phyloP scores from a whole-genome alignment of 2,113 vertebrate species.

The Grammomys surdaster region DNA sequence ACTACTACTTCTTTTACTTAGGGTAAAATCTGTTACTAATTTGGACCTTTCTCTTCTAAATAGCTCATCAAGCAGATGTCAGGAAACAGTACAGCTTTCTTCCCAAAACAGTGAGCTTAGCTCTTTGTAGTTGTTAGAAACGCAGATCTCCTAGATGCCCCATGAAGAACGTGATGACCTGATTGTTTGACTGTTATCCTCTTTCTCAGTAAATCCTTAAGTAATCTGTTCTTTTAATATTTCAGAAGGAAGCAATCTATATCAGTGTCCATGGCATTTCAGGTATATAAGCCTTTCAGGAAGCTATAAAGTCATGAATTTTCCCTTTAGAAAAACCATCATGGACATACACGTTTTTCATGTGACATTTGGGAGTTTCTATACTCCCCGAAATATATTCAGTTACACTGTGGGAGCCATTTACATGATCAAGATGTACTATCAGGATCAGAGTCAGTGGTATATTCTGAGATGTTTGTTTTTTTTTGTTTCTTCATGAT shows the following conservation, averaged over 20 bases:
- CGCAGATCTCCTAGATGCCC: neutral
- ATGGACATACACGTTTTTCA: slow-evolving; percentile 10
- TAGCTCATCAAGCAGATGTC: slow-evolving; percentile 49
- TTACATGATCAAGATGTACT: neutral
- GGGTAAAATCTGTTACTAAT: slow-evolving; percentile 53
- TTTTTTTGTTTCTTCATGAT: slow-evolving; percentile 10
- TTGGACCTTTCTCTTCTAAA: slow-evolving; percentile 57
- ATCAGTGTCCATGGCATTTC: slow-evolving; percentile 42
- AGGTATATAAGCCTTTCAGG: slow-evolving; percentile 48
- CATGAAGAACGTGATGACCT: neutral
- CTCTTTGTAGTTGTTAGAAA: neutral
- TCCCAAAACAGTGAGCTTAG: slow-evolving; percentile 16
- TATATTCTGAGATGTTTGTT: neutral
- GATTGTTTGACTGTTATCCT: neutral
- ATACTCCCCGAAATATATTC: slow-evolving; percentile 4
- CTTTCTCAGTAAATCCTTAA: slow-evolving; percentile 32
- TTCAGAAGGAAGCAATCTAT: neutral
- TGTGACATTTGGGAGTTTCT: slow-evolving; percentile 7
- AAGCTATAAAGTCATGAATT: slow-evolving; percentile 25
- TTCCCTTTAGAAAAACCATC: neutral
- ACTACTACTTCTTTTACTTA: slow-evolving; percentile 35
- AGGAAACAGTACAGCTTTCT: slow-evolving; percentile 1
- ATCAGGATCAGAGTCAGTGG: slow-evolving; percentile 11
- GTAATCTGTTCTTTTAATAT: neutral
- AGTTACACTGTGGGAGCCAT: slow-evolving; percentile 22